Evolutionary conservation across 1,140 invertebrate genomes (phyloP), one percentile per base, ranked within the genome.

Genomic region (Araneus ventricosus): DNA sequence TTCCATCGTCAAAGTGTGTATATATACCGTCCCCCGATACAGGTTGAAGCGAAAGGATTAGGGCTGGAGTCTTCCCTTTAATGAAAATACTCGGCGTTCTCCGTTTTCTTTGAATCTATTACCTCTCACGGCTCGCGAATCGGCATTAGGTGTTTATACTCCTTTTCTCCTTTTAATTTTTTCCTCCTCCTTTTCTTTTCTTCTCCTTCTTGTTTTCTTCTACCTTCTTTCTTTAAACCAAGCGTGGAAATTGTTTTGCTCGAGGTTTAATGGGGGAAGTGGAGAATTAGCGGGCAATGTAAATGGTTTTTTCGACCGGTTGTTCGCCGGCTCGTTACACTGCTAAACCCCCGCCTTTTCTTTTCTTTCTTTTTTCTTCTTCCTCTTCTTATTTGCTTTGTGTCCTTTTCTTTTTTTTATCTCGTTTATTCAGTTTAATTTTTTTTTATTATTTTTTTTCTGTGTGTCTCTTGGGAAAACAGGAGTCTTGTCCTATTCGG

Each of bases 141-240:
- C 79, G 92, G 93, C 57, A 85, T 93, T 94, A 89, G 93, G 92
- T 94, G 91, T 94, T 88, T 89, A 93, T 86, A 89, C 75, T 84
- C 86, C 79, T 85, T 93, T 93, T 93, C 61, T 52, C 82, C 86
- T 61, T 88, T 94, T 94, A 86, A 88, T 88, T 92, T 93, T 89
- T 92, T 87, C 37, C 52, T 22, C 80, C 39, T n/a, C 59, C 63
- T 90, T 30, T 61, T 80, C 57, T 84, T 84, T 45, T 87, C 85
- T 67, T 86, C 20, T 61, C 14, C 61, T 41, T 39, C 82, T 37
- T 86, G 52, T 86, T 85, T 86, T n/a, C 45, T 41, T 37, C 52
- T 39, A 17, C 17, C 39, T 89, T 79, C 41, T 89, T 75, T 30
- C 30, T 67, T 88, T 93, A 88, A 93, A 93, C 82, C 82, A 92